Conservation (phyloP, 2,113 vertebrate species). For the Antechinus flavipes region DNA sequence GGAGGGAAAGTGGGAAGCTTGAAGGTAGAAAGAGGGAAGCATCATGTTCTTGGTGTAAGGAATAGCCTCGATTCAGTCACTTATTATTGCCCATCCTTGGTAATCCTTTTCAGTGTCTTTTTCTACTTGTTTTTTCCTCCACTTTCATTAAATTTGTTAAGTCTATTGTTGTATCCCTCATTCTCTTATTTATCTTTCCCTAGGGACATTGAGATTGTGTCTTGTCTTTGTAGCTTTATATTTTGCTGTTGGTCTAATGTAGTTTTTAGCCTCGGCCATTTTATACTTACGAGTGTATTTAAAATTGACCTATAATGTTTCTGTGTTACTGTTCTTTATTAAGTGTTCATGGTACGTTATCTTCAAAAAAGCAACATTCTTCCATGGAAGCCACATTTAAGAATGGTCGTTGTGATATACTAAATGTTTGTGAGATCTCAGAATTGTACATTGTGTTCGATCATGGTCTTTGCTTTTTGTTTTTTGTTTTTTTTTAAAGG, state of each 20-base stretch:
- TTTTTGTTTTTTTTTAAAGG: conserved; percentile 83
- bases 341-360: too few relatives aligned
- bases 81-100: not conserved
- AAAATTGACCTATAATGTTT: not conserved
- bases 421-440: not conserved
- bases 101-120: not conserved
- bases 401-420: not conserved
- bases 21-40: not conserved
- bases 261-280: conserved; percentile 11
- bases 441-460: conserved; percentile 8
- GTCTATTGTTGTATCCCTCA: not conserved
- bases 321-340: conserved; percentile 4
- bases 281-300: conserved; percentile 47
- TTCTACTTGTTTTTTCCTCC: not conserved
- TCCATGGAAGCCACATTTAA: conserved; percentile 11
- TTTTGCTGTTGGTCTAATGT: conserved; percentile 13
- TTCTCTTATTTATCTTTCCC: conserved; percentile 3
- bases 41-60: not conserved
- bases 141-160: not conserved
- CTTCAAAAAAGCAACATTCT: conserved; percentile 9
- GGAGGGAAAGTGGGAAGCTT: not conserved
- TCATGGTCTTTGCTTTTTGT: not conserved
- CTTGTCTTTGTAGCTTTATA: conserved; percentile 30
- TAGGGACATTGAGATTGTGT: not conserved
- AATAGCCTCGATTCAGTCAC: not conserved